Percentiles rank a stretch among this genome's conserved stretches.
These are phyloP conservation scores for Nudaria mundana DNA, from an alignment of 2,888 invertebrate genomes.

Conservation along the genomic window DNA sequence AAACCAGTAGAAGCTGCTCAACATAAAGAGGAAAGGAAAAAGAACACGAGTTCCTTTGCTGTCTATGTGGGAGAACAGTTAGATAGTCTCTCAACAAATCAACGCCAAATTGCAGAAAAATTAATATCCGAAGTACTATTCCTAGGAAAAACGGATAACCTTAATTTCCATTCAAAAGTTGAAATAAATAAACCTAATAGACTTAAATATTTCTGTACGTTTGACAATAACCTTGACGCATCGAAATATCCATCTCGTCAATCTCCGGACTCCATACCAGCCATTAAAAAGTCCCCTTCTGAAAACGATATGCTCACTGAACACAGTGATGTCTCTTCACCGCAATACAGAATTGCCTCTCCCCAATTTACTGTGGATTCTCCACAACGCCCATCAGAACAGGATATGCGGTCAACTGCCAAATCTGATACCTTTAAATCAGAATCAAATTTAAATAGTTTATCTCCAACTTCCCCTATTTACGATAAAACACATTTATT, in stretches of 20 bases:
- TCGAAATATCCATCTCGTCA: too few relatives aligned
- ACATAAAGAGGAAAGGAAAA: background rate
- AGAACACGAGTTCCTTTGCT: background rate
- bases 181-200: background rate
- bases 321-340: background rate
- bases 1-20: background rate
- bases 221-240: too few relatives aligned
- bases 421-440: background rate
- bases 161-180: background rate
- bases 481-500: background rate
- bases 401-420: background rate
- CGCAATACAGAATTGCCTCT: background rate
- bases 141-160: background rate
- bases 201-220: background rate
- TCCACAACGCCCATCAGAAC: too few relatives aligned
- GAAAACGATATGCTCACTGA: too few relatives aligned
- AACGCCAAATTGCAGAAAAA: background rate
- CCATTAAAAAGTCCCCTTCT: too few relatives aligned
- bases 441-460: background rate
- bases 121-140: background rate
- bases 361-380: background rate
- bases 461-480: background rate
- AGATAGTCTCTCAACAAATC: background rate
- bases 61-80: background rate
- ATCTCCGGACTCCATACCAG: too few relatives aligned